Base-by-base conservation (phyloP, 2,113 vertebrate species). In the Epinephelus fuscoguttatus region DNA sequence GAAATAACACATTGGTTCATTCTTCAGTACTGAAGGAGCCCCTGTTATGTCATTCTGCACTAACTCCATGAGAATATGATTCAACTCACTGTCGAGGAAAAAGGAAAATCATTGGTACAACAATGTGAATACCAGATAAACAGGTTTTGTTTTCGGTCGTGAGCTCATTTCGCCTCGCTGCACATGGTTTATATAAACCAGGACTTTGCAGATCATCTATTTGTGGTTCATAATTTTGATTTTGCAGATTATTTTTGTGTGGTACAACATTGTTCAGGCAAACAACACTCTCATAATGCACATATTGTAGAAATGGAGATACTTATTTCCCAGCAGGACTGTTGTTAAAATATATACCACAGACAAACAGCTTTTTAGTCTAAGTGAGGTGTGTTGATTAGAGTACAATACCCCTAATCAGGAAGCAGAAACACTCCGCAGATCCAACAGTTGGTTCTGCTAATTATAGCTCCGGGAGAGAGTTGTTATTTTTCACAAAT, bases 361-460 rank as follows among this genome's bases (percentile, higher is more conserved):
- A 42, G 40, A 62, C 25, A 57, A 80, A 82, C 27, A 67, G 47
- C 0, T 6, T 60, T 77, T 42, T 9, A 37, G 53, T 50, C 30
- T 18, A 55, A 69, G 68, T 10, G 13, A 49, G 30, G 14, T 47
- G 47, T 49, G 61, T 62, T 87, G 67, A 87, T 88, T 77, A 27
- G 53, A 78, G 63, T 70, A 77, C 81, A 84, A 74, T 70, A 60
- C 37, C 75, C 56, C 56, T 75, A 21, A 87, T 82, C 68, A 78
- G 37, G 45, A 78, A 78, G 37, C 53, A 72, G 30, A 67, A 60
- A 25, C 23, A 71, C 50, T 73, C 23, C 71, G 52, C 64, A 66
- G 59, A 73, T 42, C 63, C 55, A 81, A 61, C 55, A 66, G 33
- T 56, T 76, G 47, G 66, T 68, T 70, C 21, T 63, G 21, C 47